These are phyloP conservation scores for Trachelipus rathkii DNA, from an alignment of 1,140 invertebrate species.

Conservation along the genomic window DNA sequence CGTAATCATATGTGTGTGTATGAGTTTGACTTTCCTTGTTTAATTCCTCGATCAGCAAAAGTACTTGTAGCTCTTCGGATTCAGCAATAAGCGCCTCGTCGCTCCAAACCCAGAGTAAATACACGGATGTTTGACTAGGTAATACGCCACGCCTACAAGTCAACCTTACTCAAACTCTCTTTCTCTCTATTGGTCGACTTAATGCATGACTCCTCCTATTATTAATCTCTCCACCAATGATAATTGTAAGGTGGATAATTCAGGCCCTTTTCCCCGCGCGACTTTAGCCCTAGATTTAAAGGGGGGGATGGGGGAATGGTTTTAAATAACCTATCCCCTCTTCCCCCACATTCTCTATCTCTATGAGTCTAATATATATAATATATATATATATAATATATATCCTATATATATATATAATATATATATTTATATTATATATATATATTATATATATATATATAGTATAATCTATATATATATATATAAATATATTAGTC, in stretches of 20 bases:
- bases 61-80: constrained; percentile 43
- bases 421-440: too few species aligned
- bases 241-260: neutral
- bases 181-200: neutral
- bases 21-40: constrained; percentile 45
- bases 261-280: neutral
- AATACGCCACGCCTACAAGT: neutral
- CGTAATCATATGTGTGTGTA: constrained; percentile 46
- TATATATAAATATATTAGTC: too few species aligned
- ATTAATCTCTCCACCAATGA: neutral
- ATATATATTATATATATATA: too few species aligned
- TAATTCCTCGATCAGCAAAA: constrained; percentile 46
- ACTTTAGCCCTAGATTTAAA: constrained; percentile 2
- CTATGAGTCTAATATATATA: too few species aligned
- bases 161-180: neutral
- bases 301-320: neutral
- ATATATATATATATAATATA: too few species aligned
- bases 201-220: neutral
- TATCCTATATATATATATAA: too few species aligned
- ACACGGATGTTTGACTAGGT: constrained; percentile 42
- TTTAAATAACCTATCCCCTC: neutral
- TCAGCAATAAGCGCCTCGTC: constrained; percentile 45
- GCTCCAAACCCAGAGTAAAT: constrained; percentile 45
- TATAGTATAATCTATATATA: too few species aligned
- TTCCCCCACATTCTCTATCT: neutral